Percentiles rank a stretch among this genome's conserved stretches.
These are phyloP conservation scores for Iselma pallidipennis DNA, from an alignment of 2,888 invertebrate species.

Conservation along the genomic window DNA sequence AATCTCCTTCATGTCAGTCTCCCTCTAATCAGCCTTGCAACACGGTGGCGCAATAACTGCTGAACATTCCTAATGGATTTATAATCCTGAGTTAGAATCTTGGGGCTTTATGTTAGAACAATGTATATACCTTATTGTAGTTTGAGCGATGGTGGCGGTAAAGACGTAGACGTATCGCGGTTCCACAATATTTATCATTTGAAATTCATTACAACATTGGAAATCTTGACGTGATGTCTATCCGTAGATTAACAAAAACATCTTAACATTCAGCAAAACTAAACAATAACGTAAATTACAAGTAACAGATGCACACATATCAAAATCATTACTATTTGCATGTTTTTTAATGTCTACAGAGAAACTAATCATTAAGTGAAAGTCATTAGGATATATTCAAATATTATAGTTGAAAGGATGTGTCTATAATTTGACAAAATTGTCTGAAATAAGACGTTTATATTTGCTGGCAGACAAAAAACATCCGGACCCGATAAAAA, in stretches of 20 bases:
- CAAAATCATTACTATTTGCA: too few species aligned
- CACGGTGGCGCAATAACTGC: slow-evolving; percentile 44
- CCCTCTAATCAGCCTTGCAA: slow-evolving; percentile 44
- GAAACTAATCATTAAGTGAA: too few species aligned
- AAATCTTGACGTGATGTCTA: slow-evolving; percentile 42
- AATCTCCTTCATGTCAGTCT: slow-evolving; percentile 40
- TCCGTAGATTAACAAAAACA: too few species aligned
- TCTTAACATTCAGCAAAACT: too few species aligned
- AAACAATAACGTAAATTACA: too few species aligned
- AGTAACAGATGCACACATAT: too few species aligned
- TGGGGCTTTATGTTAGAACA: slow-evolving; percentile 34
- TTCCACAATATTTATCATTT: slow-evolving; percentile 58
- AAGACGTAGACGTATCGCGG: slow-evolving; percentile 55
- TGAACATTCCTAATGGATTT: slow-evolving; percentile 51
- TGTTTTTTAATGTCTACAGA: too few species aligned
- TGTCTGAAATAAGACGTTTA: too few species aligned
- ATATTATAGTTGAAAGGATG: too few species aligned
- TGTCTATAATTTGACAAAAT: not conserved
- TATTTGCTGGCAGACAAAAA: not conserved
- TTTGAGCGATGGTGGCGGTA: slow-evolving; percentile 49
- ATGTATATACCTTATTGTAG: slow-evolving; percentile 35
- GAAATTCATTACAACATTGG: slow-evolving; percentile 58
- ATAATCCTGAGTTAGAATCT: slow-evolving; percentile 45
- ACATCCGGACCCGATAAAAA: not conserved
- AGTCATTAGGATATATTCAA: too few species aligned